Conservation (phyloP, 2,888 invertebrate species). For the Thyatira batis region DNA sequence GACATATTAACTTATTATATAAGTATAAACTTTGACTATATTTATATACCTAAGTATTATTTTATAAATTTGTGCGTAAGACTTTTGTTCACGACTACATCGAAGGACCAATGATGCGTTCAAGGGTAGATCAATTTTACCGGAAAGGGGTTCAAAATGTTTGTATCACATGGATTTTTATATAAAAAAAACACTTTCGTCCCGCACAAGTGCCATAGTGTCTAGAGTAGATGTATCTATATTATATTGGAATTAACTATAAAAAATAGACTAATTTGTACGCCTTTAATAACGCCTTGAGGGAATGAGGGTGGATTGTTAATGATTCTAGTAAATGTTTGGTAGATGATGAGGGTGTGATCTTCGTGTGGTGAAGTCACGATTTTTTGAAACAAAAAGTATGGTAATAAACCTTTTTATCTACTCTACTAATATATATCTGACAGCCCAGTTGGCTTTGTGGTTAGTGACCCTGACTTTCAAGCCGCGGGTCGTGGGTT, state of each 20-base stretch:
- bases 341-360: not conserved
- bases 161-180: constrained; percentile 17
- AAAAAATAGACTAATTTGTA: constrained; percentile 1
- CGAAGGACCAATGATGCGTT: constrained; percentile 45
- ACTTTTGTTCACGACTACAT: constrained; percentile 25
- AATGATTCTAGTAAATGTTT: not conserved
- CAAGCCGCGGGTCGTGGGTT: too few species aligned
- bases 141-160: constrained; percentile 39
- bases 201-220: constrained; percentile 31
- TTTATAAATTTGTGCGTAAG: not conserved
- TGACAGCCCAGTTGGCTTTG: too few species aligned
- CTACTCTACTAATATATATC: too few species aligned
- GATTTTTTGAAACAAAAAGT: not conserved
- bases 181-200: constrained; percentile 39
- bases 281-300: not conserved
- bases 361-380: not conserved
- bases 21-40: not conserved
- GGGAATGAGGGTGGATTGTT: not conserved
- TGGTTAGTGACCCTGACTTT: too few species aligned
- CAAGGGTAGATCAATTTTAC: constrained; percentile 60
- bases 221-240: constrained; percentile 1
- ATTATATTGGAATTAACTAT: constrained; percentile 2
- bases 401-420: too few species aligned
- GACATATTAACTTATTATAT: too few species aligned
- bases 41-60: not conserved